phyloP scores from a whole-genome alignment of 2,888 invertebrate species.

The Lepas anatifera region DNA sequence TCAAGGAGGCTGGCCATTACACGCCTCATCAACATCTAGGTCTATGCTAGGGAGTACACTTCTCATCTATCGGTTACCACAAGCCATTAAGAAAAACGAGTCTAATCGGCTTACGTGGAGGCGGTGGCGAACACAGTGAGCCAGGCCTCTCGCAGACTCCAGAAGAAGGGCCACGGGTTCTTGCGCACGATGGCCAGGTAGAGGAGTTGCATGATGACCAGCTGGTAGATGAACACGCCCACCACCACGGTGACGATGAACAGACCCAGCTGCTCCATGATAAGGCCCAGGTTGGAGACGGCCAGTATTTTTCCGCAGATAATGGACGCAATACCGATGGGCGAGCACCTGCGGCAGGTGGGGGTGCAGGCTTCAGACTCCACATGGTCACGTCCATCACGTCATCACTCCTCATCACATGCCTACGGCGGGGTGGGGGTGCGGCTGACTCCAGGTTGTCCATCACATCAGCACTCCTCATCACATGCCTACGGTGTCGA shows the following conservation, averaged over 20 bases:
- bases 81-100: too few relatives aligned
- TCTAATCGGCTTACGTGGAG: constrained; percentile 64
- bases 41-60: too few relatives aligned
- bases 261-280: constrained; percentile 28
- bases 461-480: too few relatives aligned
- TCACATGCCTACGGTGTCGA: too few relatives aligned
- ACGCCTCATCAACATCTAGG: too few relatives aligned
- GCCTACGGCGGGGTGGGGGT: too few relatives aligned
- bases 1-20: too few relatives aligned
- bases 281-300: constrained; percentile 46
- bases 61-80: too few relatives aligned
- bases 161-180: constrained; percentile 78
- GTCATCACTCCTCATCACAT: too few relatives aligned
- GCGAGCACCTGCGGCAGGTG: constrained; percentile 48
- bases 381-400: too few relatives aligned
- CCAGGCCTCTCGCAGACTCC: constrained; percentile 65
- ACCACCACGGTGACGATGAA: constrained; percentile 63
- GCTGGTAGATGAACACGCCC: constrained; percentile 71
- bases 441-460: too few relatives aligned
- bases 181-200: constrained; percentile 65
- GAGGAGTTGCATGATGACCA: constrained; percentile 68
- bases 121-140: constrained; percentile 81
- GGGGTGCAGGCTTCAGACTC: too few relatives aligned
- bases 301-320: constrained; percentile 68
- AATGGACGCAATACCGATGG: constrained; percentile 68